Conservation (phyloP, 2,113 vertebrate genomes). For the Rynchops niger region DNA sequence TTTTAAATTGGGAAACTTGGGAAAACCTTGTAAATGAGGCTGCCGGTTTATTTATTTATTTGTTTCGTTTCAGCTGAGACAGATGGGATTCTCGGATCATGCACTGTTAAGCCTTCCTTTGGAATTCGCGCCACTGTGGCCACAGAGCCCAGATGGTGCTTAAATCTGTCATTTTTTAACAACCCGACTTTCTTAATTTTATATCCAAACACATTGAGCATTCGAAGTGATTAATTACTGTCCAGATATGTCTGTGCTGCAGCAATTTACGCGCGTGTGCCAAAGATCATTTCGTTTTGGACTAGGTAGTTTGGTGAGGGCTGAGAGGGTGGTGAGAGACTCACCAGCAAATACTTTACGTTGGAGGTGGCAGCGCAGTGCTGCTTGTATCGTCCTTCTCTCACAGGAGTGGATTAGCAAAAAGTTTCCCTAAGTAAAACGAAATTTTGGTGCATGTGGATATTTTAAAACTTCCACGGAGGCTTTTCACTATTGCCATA, state of each 20-base stretch:
- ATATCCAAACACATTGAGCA: constrained; percentile 78
- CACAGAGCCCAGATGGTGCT: constrained; percentile 83
- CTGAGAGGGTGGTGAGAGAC: not conserved
- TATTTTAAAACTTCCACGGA: not conserved
- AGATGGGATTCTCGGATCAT: constrained; percentile 84
- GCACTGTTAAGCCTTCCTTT: constrained; percentile 84
- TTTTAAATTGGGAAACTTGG: constrained; percentile 55
- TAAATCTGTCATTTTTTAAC: constrained; percentile 85
- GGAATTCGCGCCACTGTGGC: constrained; percentile 81
- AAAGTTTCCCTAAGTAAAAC: not conserved
- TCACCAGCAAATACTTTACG: not conserved
- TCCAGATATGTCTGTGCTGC: constrained; percentile 72
- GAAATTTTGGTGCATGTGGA: not conserved
- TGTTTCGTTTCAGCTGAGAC: constrained; percentile 76
- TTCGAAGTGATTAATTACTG: constrained; percentile 81
- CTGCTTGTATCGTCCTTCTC: not conserved
- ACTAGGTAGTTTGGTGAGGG: constrained; percentile 2
- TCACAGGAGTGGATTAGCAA: not conserved
- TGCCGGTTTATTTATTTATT: constrained; percentile 65
- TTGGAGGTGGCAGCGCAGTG: not conserved
- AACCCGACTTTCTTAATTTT: constrained; percentile 82
- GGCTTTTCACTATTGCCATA: not conserved
- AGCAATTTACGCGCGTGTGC: constrained; percentile 7
- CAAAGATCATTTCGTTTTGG: constrained; percentile 42
- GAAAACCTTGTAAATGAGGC: constrained; percentile 52